Base-by-base conservation (phyloP, 2,113 vertebrate species). In the Amphiprion ocellaris region DNA sequence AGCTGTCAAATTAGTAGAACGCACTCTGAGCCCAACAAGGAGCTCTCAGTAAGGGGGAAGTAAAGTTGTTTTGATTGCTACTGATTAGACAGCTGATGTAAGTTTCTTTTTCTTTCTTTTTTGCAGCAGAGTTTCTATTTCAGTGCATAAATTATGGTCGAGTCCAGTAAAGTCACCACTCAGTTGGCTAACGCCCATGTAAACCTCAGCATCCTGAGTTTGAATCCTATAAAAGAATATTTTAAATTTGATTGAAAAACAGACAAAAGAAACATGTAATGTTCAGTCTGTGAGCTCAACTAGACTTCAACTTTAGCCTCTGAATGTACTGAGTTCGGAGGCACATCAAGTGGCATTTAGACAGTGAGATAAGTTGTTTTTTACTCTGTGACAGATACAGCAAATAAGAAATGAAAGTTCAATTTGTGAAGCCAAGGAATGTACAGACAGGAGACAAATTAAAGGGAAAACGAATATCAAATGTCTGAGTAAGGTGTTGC, bases 171-270 rank as follows among this genome's bases (percentile, higher is more conserved):
- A 81, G 58, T 80, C 26, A 53, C n/a, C 16, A 14, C n/a, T 33
- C 49, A 11, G 28, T 69, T 66, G 70, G 81, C 59, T 73, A 41
- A 84, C 14, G n/a, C 70, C 54, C 52, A 37, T 50, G 39, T 21
- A 12, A 37, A 61, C 80, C 72, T 66, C 71, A 74, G 74, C 39
- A 62, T 81, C 54, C 74, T 69, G 80, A 33, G 58, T 53, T 63
- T 83, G 53, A 73, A 23, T 56, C 70, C 61, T n/a, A 6, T 69
- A 71, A 69, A 81, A 84, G n/a, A 41, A 64, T 71, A 50, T 81
- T 85, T 85, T 73, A 21, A 10, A 77, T 85, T 59, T 74, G 14
- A n/a, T 47, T 28, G 4, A 12, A 79, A 79, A 50, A 24, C 52
- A 59, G 2, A n/a, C 24, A 39, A 76, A 33, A 66, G 2, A 21